Evolutionary conservation across 2,888 invertebrate genomes (phyloP).

Genomic region (Sussaba pulchella): DNA sequence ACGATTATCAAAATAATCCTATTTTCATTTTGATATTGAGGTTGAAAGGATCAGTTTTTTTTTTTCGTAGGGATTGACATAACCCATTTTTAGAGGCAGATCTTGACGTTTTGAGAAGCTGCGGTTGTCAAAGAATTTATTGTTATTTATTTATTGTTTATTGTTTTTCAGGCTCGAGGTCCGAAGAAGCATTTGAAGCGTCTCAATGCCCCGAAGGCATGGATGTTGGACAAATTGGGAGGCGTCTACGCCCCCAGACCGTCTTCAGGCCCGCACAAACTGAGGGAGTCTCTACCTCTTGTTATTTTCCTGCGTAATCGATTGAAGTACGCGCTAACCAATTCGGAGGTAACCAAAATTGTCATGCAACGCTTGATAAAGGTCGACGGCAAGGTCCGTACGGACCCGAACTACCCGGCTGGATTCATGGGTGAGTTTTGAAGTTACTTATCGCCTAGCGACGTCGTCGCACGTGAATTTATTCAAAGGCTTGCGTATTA

Average conservation of each 20-base stretch:
- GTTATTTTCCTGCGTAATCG: constrained; percentile 98
- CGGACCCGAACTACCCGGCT: constrained; percentile 98
- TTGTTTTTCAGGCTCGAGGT: constrained; percentile 94
- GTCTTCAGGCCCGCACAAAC: constrained; percentile 98
- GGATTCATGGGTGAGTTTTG: constrained; percentile 98
- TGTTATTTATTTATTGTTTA: not conserved
- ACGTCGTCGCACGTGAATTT: too few relatives aligned
- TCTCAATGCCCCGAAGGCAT: constrained; percentile 99
- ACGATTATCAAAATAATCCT: not conserved
- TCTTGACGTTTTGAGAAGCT: not conserved
- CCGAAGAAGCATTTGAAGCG: constrained; percentile 99
- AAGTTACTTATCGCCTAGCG: constrained; percentile 12
- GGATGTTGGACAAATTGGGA: constrained; percentile 99
- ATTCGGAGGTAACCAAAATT: constrained; percentile 98
- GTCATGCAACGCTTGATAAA: constrained; percentile 99
- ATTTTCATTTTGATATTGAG: too few relatives aligned
- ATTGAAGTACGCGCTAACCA: constrained; percentile 98
- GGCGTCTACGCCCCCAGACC: constrained; percentile 99
- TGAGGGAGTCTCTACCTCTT: constrained; percentile 98
- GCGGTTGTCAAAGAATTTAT: too few relatives aligned
- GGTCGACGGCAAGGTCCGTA: constrained; percentile 99
- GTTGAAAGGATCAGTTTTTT: too few relatives aligned
- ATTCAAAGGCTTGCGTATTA: too few relatives aligned
- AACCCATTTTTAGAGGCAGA: not conserved
- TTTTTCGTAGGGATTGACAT: too few relatives aligned